Conservation (phyloP, 2,888 invertebrate genomes). For the Anthrax anthrax region DNA sequence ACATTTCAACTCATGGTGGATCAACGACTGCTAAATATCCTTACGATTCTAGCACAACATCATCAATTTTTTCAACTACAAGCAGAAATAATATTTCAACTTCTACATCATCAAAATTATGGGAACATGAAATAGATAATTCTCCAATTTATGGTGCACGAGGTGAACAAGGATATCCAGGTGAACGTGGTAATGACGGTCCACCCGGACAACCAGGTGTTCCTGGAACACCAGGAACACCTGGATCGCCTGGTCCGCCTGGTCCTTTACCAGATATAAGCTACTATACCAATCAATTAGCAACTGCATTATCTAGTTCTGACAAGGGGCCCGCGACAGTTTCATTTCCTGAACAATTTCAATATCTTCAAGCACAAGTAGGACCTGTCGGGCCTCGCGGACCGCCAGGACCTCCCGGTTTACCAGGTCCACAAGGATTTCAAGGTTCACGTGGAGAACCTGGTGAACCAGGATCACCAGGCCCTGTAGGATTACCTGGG, state of each 20-base stretch:
- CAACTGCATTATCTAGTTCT: constrained; percentile 49
- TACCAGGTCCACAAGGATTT: constrained; percentile 63
- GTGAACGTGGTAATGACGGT: constrained; percentile 26
- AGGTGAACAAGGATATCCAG: constrained; percentile 50
- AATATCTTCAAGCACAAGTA: constrained; percentile 65
- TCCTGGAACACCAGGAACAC: constrained; percentile 31
- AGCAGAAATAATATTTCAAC: constrained; percentile 12
- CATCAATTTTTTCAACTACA: constrained; percentile 13
- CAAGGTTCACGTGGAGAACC: constrained; percentile 68
- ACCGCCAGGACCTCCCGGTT: constrained; percentile 48
- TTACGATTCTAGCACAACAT: constrained; percentile 13
- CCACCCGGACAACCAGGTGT: constrained; percentile 23
- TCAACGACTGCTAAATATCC: constrained; percentile 12
- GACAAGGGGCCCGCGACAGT: constrained; percentile 62
- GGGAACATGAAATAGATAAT: constrained; percentile 8
- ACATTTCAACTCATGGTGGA: constrained; percentile 4
- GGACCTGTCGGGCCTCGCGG: constrained; percentile 71
- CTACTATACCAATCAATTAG: constrained; percentile 57
- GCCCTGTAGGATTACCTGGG: constrained; percentile 55
- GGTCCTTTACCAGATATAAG: constrained; percentile 37
- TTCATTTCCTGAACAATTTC: constrained; percentile 47
- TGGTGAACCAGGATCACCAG: constrained; percentile 59
- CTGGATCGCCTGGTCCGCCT: constrained; percentile 45
- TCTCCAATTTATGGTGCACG: constrained; percentile 34
- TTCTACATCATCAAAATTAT: constrained; percentile 5